phyloP scores from a whole-genome alignment of 2,797 vertebrate species.

The Ceyx erithaca region DNA sequence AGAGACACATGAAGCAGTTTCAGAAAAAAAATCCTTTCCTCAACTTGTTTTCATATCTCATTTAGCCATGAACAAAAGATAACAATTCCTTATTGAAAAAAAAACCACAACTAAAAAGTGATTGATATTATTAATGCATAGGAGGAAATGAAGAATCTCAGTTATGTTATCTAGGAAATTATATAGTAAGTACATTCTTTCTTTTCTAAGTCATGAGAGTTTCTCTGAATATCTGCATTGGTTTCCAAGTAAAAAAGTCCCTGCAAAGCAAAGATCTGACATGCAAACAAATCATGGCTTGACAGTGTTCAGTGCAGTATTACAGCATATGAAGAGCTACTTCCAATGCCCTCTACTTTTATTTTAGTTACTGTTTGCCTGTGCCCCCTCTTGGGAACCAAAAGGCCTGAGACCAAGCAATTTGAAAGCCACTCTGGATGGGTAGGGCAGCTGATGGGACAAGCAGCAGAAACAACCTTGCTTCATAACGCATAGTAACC shows the following conservation, averaged over 20 bases:
- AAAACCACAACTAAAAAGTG: too few species aligned
- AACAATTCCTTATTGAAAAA: neutral
- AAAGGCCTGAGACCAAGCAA: neutral
- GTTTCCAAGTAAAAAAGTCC: neutral
- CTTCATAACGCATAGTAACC: neutral
- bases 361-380: neutral
- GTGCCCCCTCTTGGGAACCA: neutral
- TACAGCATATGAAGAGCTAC: neutral
- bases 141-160: neutral
- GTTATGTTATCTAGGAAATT: neutral
- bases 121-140: neutral
- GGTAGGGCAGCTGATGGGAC: neutral
- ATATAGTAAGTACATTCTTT: too few species aligned
- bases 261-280: neutral
- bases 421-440: neutral
- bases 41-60: neutral
- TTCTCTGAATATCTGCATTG: neutral
- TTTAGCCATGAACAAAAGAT: neutral
- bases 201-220: neutral
- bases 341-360: neutral
- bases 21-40: neutral
- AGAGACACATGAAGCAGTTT: neutral
- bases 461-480: neutral
- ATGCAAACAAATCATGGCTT: rapidly evolving
- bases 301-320: too few species aligned